Evolutionary conservation across 2,113 vertebrate genomes (phyloP).

Genomic region (Macaca fascicularis): T2T-MFA8v1.1 NC_088394.1:78542001-78542500

Average conservation of each 20-base stretch:
- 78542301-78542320: neutral
- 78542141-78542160: neutral
- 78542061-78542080: neutral
- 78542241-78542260: neutral
- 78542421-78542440: neutral
- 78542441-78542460: neutral
- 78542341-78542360: neutral
- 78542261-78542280: neutral
- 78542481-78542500: neutral
- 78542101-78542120: neutral
- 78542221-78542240: neutral
- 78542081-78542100: neutral
- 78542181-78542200: neutral
- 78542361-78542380: neutral
- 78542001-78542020: neutral
- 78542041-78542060: neutral
- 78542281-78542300: neutral
- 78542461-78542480: neutral
- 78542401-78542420: neutral
- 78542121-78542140: neutral
- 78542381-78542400: neutral
- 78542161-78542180: neutral
- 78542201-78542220: neutral
- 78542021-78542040: neutral
- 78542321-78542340: neutral